phyloP scores from a whole-genome alignment of 2,888 invertebrate species.

The Diadromus collaris region DNA sequence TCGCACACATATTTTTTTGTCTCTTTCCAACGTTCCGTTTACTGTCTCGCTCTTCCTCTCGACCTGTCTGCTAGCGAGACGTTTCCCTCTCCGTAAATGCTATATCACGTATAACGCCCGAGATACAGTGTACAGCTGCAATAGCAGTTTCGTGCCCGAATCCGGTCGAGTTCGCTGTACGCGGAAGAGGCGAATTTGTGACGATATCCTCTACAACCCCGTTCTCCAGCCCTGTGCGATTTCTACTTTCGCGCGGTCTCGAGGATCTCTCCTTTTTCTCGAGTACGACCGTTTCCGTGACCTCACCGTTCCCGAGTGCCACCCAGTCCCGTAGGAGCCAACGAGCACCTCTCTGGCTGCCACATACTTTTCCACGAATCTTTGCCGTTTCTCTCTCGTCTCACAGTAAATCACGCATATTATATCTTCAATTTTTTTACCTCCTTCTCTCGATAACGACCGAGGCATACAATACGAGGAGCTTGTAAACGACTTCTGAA shows the following conservation, averaged over 20 bases:
- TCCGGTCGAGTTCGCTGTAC: conserved; percentile 29
- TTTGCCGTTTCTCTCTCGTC: not conserved
- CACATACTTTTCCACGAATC: conserved; percentile 25
- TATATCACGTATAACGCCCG: not conserved
- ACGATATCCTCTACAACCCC: conserved; percentile 28
- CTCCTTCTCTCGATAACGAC: not conserved
- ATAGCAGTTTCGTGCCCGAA: conserved; percentile 26
- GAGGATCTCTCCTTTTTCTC: conserved; percentile 34
- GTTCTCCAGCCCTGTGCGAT: conserved; percentile 33
- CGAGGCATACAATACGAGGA: not conserved
- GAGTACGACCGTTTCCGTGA: conserved; percentile 42
- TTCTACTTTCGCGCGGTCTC: conserved; percentile 45
- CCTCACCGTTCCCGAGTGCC: conserved; percentile 27
- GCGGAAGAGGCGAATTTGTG: conserved; percentile 48
- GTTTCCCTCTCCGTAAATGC: conserved; percentile 4
- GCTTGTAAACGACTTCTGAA: not conserved
- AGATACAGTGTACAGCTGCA: conserved; percentile 10
- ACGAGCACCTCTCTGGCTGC: not conserved
- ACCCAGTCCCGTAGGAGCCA: not conserved
- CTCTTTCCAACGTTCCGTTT: conserved; percentile 6
- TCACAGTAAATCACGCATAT: conserved; percentile 6
- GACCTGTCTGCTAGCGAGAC: conserved; percentile 9
- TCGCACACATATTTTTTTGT: not conserved
- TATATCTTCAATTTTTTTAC: not conserved
- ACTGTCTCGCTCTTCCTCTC: conserved; percentile 29